Evolutionary conservation across 2,888 invertebrate genomes (phyloP).

Genomic region (Eristalinus sepulchralis): DNA sequence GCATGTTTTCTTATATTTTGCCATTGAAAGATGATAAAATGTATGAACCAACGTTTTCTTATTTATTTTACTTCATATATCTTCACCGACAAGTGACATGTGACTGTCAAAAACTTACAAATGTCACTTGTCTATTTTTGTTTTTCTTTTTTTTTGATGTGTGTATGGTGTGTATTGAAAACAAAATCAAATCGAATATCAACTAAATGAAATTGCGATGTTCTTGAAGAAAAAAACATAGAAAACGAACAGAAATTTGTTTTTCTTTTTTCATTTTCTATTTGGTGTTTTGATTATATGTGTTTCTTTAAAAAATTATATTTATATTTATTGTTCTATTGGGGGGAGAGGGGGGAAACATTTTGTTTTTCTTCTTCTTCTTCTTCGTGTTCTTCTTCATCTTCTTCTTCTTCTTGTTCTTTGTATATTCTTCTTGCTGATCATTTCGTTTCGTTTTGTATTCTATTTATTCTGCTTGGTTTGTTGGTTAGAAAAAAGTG

Average conservation of each 20-base stretch:
- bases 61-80: slow-evolving; percentile 36
- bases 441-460: slow-evolving; percentile 16
- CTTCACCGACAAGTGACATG: slow-evolving; percentile 53
- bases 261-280: slow-evolving; percentile 63
- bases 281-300: slow-evolving; percentile 70
- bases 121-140: slow-evolving; percentile 37
- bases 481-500: slow-evolving; percentile 61
- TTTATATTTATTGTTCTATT: slow-evolving; percentile 71
- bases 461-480: slow-evolving; percentile 9
- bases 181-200: slow-evolving; percentile 12
- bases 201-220: not conserved
- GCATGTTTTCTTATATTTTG: slow-evolving; percentile 1
- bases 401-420: slow-evolving; percentile 50
- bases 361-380: slow-evolving; percentile 19
- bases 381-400: slow-evolving; percentile 47
- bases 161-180: not conserved
- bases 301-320: slow-evolving; percentile 69
- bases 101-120: slow-evolving; percentile 2
- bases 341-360: not conserved
- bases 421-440: slow-evolving; percentile 9
- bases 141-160: slow-evolving; percentile 16
- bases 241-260: slow-evolving; percentile 38
- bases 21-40: slow-evolving; percentile 67
- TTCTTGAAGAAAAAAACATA: slow-evolving; percentile 9
- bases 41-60: slow-evolving; percentile 62